A percentile compares a stretch with the other conserved stretches of the same genome.
Conservation (phyloP, 2,113 vertebrate genomes). For the Neomonachus schauinslandi region DNA sequence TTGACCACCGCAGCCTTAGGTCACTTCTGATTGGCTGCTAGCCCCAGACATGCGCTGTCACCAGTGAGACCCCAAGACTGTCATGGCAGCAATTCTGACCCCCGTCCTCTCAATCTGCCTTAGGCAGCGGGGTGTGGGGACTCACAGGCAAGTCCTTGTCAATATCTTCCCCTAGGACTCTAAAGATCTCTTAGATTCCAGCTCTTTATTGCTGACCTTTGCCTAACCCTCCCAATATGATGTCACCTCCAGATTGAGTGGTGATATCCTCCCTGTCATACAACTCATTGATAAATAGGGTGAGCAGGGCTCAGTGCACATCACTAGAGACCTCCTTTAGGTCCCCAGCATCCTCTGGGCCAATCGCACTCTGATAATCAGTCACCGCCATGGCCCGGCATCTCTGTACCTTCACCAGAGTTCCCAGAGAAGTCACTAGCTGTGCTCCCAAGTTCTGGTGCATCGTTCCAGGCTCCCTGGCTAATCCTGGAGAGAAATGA, state of each 20-base stretch:
- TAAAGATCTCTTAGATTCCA: neutral
- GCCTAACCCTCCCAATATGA: neutral
- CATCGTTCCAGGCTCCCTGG: neutral
- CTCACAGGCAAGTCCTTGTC: neutral
- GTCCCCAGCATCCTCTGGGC: neutral
- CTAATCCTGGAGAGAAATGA: neutral
- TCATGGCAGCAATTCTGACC: neutral
- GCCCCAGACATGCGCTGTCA: neutral
- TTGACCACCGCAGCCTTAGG: rapidly evolving
- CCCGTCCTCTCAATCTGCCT: neutral
- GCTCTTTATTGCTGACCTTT: neutral
- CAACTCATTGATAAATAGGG: neutral
- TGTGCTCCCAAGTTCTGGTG: neutral
- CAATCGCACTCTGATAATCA: rapidly evolving
- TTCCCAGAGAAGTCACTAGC: neutral
- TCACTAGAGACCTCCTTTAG: neutral
- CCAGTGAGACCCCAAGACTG: neutral
- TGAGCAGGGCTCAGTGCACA: neutral
- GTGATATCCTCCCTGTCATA: neutral
- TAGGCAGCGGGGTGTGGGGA: neutral
- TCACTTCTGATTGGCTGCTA: neutral
- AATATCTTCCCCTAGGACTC: neutral
- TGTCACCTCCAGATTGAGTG: neutral
- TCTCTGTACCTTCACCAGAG: neutral
- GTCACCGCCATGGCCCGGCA: rapidly evolving